Base-by-base conservation (phyloP, 2,113 vertebrate species). In the Polyodon spathula region DNA sequence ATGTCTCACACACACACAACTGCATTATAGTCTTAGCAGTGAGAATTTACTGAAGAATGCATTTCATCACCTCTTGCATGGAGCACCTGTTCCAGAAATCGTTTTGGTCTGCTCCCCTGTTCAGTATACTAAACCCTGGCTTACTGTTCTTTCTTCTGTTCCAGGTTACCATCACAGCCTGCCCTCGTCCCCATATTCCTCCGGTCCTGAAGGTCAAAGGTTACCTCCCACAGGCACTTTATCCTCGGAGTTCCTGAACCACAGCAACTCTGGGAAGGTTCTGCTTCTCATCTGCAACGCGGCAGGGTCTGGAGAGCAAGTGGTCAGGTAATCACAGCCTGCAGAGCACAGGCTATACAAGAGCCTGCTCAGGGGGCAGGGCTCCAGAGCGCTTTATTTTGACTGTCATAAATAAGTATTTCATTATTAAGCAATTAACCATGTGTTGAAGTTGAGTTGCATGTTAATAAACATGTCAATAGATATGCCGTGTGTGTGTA, bases 251-350 rank as follows among this genome's bases (percentile, higher is more conserved):
- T 82, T 87, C 63, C 80, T 87, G 66, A 83, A 88, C 66, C 80
- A 84, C 3, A 74, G 73, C 0, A 63, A 64, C 0, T 73, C 82
- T 0, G 62, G 74, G 51, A 90, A 85, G 81, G 76, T 95, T 57
- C 80, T 92, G 11, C 79, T 97, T 66, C 79, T 97, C 74, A 84
- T 95, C 68, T 97, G 95, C 74, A 93, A 95, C 63, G 68, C 85
- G 0, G 86, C 82, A 0, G 89, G 90, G 5, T 57, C 77, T 0
- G 89, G 89, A 4, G 84, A 89, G 6, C 89, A 85, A 64, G 80
- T 83, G 0, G 68, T 84, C 55, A 92, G 95, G 95, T 97, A 80
- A 73, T 3, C 8, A 8, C 12, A 66, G 61, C 8, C 27, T 40
- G 12, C 8, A 17, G 0, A 58, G 40, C 37, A 4, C 10, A 55